Evolutionary conservation across 2,113 vertebrate species (phyloP).

Genomic region (Nettapus auritus): DNA sequence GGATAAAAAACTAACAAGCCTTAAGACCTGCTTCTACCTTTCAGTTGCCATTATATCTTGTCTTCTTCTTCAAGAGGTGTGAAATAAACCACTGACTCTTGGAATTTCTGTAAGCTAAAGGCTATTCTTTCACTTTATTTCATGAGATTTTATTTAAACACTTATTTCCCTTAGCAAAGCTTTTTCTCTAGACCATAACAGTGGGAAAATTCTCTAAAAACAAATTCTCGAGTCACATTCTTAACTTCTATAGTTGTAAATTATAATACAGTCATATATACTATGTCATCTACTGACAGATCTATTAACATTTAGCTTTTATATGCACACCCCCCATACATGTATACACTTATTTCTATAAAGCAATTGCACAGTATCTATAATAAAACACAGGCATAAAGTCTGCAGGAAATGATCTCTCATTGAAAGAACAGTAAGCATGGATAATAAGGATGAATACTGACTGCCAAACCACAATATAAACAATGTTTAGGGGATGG

Average conservation of each 20-base stretch:
- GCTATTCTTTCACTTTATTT: not conserved
- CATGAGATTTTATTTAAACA: not conserved
- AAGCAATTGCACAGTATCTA: not conserved
- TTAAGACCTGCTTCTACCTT: not conserved
- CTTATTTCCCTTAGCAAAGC: not conserved
- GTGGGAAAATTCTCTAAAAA: not conserved
- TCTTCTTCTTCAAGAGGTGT: not conserved
- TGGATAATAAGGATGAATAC: not conserved
- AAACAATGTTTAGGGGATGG: not conserved
- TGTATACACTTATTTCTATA: not conserved
- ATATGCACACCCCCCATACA: not conserved
- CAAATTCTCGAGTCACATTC: not conserved
- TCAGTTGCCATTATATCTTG: not conserved
- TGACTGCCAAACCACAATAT: not conserved
- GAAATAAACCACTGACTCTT: not conserved
- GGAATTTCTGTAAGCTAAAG: not conserved
- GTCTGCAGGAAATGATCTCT: not conserved
- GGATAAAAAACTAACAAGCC: not conserved
- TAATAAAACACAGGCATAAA: not conserved
- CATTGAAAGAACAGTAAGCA: not conserved
- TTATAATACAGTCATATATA: too few species aligned
- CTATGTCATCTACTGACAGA: not conserved
- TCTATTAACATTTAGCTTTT: not conserved
- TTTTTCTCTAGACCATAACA: not conserved
- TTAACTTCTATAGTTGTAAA: not conserved